Conservation (phyloP, 2,113 vertebrate genomes). For the Sitta europaea region DNA sequence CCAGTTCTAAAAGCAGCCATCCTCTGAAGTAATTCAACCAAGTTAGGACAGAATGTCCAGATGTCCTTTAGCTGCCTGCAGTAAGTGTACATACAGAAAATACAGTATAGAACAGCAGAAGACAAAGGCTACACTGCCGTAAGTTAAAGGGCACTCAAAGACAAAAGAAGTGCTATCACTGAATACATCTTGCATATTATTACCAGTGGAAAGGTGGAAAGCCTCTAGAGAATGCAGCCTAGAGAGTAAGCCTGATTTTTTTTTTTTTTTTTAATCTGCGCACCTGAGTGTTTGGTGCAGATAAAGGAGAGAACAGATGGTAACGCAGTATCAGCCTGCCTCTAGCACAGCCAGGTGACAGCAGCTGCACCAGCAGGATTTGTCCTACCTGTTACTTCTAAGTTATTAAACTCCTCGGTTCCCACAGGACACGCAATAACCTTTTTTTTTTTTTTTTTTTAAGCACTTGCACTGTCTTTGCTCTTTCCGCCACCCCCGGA, state of each 20-base stretch:
- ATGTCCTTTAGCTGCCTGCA: neutral
- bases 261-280: neutral
- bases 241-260: neutral
- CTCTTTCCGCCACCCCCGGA: neutral
- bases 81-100: fast-evolving
- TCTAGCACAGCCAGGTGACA: neutral
- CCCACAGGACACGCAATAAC: neutral
- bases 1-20: neutral
- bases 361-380: neutral
- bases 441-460: neutral
- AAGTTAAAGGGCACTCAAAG: neutral
- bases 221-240: neutral
- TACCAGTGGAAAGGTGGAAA: neutral
- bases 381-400: neutral
- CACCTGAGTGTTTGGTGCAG: neutral
- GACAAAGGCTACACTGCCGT: neutral
- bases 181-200: neutral
- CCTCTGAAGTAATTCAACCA: neutral
- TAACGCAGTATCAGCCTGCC: neutral
- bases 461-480: neutral
- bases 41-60: neutral
- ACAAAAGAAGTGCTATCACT: neutral
- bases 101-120: neutral
- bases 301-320: neutral
- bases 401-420: neutral